Conservation (phyloP, 2,113 vertebrate species). For the Toxotes chatareus region DNA sequence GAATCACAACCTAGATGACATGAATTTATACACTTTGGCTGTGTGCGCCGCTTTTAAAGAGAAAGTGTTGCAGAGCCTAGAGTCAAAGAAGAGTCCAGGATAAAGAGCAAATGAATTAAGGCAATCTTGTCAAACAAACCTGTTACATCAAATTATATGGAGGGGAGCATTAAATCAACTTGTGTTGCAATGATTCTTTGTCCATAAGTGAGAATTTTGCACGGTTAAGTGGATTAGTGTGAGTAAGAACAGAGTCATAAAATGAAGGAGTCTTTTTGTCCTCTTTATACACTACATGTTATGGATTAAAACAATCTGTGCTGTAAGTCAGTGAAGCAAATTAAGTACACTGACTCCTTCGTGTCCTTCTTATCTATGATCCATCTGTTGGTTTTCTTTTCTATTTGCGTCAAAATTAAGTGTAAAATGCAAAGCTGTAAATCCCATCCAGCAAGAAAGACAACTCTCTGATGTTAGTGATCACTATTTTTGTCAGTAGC, state of each 20-base stretch:
- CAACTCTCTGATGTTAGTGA: conserved; percentile 12
- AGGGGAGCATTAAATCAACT: conserved; percentile 30
- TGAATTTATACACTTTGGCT: conserved; percentile 22
- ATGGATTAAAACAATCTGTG: conserved; percentile 30
- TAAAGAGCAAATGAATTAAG: conserved; percentile 15
- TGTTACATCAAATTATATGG: conserved; percentile 29
- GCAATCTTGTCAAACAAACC: conserved; percentile 31
- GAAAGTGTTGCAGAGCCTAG: neutral
- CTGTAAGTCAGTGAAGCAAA: conserved; percentile 3
- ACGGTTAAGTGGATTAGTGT: conserved; percentile 44
- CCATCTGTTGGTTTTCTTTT: conserved; percentile 2
- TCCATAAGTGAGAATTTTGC: conserved; percentile 26
- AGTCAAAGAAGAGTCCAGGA: conserved; percentile 16
- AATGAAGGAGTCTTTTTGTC: conserved; percentile 11
- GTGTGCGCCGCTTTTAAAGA: conserved; percentile 10
- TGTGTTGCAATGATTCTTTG: conserved; percentile 32
- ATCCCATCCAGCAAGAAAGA: conserved; percentile 5
- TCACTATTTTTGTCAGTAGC: neutral
- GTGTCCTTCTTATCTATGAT: neutral
- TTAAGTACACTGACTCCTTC: conserved; percentile 1
- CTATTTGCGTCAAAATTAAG: neutral
- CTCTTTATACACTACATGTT: neutral
- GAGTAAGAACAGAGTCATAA: conserved; percentile 13
- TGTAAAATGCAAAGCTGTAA: neutral
- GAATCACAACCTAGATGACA: conserved; percentile 1